Conservation (phyloP, 2,113 vertebrate genomes). For the Dolichotis patagonum region DNA sequence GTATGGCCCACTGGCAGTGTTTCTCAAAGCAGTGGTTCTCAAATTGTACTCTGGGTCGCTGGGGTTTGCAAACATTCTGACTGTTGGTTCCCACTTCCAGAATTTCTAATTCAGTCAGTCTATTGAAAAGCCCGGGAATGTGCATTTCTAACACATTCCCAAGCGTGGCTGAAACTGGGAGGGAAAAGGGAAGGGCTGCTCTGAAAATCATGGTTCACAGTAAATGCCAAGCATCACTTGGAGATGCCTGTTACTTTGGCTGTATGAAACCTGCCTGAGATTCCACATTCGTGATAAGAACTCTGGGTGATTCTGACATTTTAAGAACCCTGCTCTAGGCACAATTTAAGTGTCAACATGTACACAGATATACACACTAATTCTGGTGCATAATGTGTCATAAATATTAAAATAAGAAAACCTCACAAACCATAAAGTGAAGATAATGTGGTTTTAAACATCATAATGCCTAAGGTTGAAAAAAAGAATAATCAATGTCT, state of each 20-base stretch:
- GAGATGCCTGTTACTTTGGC: background rate
- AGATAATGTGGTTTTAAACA: background rate
- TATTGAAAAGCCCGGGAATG: background rate
- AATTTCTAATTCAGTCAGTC: background rate
- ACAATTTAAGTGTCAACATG: background rate
- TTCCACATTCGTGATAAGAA: background rate
- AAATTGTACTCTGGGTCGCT: too few relatives aligned
- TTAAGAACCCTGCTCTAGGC: background rate
- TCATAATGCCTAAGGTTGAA: background rate
- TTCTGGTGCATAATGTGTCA: background rate
- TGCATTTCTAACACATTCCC: background rate
- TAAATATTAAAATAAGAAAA: constrained; percentile 41
- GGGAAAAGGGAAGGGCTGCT: background rate
- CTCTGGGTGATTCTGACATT: background rate
- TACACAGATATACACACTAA: background rate
- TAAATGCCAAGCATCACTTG: background rate
- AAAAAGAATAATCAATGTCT: background rate
- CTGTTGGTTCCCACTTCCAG: background rate
- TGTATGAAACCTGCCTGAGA: background rate
- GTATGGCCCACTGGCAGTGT: background rate
- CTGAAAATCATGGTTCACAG: background rate
- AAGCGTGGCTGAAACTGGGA: background rate
- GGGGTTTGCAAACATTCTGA: background rate
- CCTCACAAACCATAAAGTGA: background rate
- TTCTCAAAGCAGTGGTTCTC: background rate